Percentiles rank a stretch among this genome's conserved stretches.
Conservation (phyloP, 1,140 invertebrate genomes). For the Lucilia cuprina region DNA sequence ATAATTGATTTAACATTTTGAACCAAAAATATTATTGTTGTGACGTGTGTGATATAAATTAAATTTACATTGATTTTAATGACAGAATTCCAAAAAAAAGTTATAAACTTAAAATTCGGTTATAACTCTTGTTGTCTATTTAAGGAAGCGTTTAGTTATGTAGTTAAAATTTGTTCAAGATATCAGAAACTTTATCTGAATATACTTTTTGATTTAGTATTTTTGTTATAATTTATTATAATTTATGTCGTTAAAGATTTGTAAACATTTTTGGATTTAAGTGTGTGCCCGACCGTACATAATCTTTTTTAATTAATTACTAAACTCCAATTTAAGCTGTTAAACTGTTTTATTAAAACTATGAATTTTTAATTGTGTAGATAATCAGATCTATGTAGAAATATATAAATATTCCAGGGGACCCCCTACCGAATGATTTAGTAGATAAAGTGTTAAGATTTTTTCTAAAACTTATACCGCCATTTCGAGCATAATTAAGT, state of each 20-base stretch:
- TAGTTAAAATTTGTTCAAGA: no score
- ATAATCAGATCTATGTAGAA: neutral
- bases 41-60: neutral
- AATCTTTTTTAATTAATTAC: neutral
- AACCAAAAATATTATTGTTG: neutral
- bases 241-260: neutral
- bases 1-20: slow-evolving; percentile 11
- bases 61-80: neutral
- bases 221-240: neutral
- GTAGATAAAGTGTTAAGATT: neutral
- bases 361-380: neutral
- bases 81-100: no score
- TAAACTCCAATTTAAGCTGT: neutral
- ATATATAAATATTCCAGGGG: neutral
- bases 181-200: no score
- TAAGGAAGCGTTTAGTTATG: no score
- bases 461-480: neutral
- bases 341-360: neutral
- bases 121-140: no score
- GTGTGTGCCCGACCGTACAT: neutral
- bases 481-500: neutral
- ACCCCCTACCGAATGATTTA: neutral
- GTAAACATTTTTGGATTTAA: neutral
- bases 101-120: no score
- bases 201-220: neutral